Conservation (phyloP, 2,113 vertebrate genomes). For the Anthoscopus minutus region DNA sequence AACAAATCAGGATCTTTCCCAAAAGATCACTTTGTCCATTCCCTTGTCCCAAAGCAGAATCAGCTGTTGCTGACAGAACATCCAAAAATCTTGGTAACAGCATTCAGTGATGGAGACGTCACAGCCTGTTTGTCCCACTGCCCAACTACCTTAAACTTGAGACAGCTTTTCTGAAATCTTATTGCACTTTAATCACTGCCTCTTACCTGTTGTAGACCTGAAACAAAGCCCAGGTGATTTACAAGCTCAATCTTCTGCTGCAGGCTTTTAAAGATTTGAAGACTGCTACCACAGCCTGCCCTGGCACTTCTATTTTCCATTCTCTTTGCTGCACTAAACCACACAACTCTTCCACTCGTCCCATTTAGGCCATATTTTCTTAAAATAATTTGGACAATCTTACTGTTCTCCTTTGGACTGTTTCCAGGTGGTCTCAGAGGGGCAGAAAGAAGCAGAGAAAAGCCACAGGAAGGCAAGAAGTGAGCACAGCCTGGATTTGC, state of each 20-base stretch:
- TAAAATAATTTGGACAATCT: neutral
- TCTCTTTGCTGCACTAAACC: neutral
- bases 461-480: neutral
- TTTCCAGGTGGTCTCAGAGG: neutral
- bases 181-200: neutral
- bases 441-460: neutral
- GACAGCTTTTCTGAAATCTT: neutral
- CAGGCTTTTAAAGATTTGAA: neutral
- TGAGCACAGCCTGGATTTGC: neutral
- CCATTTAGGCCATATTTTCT: neutral
- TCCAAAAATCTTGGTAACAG: neutral
- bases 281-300: neutral
- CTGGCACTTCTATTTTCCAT: fast-evolving
- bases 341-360: neutral
- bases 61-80: neutral
- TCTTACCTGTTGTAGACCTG: neutral
- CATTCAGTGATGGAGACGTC: fast-evolving
- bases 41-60: neutral
- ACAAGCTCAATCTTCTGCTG: neutral
- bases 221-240: neutral
- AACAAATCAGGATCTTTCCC: neutral
- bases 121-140: neutral
- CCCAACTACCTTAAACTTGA: neutral
- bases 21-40: neutral
- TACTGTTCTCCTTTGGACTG: neutral